Evolutionary conservation across 2,888 invertebrate genomes (phyloP).

Genomic region (Eustalomyia histrio): DNA sequence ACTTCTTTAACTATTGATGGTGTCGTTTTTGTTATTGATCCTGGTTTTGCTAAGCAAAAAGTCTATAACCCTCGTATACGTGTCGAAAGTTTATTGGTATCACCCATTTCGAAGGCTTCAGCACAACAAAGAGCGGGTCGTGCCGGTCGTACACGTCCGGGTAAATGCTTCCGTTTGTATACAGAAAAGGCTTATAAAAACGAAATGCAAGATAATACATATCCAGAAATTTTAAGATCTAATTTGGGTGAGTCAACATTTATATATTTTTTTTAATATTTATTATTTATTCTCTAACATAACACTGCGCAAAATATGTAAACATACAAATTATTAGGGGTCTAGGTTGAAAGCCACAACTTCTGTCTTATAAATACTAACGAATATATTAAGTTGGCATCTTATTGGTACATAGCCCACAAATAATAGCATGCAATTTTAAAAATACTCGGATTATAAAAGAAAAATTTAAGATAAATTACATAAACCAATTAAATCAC

Average conservation of each 20-base stretch:
- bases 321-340: too few species aligned
- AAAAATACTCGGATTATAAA: too few species aligned
- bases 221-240: slow-evolving; percentile 93
- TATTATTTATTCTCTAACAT: too few species aligned
- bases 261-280: too few species aligned
- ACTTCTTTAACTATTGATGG: slow-evolving; percentile 99
- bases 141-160: slow-evolving; percentile 98
- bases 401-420: too few species aligned
- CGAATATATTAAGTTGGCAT: too few species aligned
- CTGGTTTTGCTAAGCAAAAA: slow-evolving; percentile 99
- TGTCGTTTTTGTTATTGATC: slow-evolving; percentile 99
- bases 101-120: slow-evolving; percentile 99
- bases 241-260: slow-evolving; percentile 78
- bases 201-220: slow-evolving; percentile 99
- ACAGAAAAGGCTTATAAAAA: slow-evolving; percentile 97
- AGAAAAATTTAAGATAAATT: too few species aligned
- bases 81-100: slow-evolving; percentile 98
- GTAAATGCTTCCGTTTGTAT: slow-evolving; percentile 97
- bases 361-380: too few species aligned
- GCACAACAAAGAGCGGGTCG: slow-evolving; percentile 99
- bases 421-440: too few species aligned
- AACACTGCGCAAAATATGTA: too few species aligned
- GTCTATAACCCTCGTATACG: slow-evolving; percentile 86
- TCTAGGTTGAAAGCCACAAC: too few species aligned
- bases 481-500: too few species aligned